phyloP scores from a whole-genome alignment of 1,140 invertebrate genomes.

The Paraescarpia echinospica region DNA sequence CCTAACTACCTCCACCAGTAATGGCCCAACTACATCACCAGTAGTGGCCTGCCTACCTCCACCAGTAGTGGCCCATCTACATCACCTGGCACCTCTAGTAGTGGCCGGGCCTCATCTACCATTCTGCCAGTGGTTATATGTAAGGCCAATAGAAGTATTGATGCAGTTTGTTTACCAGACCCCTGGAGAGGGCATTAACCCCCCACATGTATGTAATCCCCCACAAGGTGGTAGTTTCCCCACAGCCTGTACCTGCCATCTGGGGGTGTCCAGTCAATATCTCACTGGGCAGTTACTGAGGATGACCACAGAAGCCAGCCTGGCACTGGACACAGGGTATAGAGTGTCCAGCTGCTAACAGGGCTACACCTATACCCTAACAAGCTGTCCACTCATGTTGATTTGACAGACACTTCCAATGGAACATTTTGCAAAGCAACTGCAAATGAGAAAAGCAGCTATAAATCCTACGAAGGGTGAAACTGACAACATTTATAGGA shows the following conservation, averaged over 20 bases:
- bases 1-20: too few relatives aligned
- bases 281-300: background rate
- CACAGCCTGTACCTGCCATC: background rate
- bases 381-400: background rate
- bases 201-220: too few relatives aligned
- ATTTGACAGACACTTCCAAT: background rate
- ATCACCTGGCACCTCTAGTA: background rate
- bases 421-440: too few relatives aligned
- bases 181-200: background rate
- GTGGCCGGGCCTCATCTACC: background rate
- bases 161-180: background rate
- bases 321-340: background rate
- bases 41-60: background rate
- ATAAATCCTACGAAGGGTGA: too few relatives aligned
- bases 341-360: background rate
- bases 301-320: background rate
- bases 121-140: background rate
- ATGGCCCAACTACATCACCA: background rate
- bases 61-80: background rate
- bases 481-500: too few relatives aligned
- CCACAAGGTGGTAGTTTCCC: too few relatives aligned
- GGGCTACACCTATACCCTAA: background rate
- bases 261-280: background rate
- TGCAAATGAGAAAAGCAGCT: too few relatives aligned
- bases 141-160: too few relatives aligned